Percentiles rank a stretch among this genome's conserved stretches.
phyloP scores from a whole-genome alignment of 2,797 vertebrate species.

The Oophaga sylvatica region DNA sequence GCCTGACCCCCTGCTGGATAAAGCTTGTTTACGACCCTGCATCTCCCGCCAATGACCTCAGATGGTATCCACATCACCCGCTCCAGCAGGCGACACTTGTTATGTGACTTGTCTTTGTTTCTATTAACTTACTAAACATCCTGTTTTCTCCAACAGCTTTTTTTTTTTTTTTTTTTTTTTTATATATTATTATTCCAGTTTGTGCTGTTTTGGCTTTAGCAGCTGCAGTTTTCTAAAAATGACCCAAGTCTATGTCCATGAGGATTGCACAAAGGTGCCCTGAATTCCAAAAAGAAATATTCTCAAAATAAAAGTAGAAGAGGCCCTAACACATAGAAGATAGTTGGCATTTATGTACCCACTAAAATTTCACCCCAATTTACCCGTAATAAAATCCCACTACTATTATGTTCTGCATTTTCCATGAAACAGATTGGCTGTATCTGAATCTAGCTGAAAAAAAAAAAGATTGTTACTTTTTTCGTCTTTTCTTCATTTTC shows the following conservation, averaged over 20 bases:
- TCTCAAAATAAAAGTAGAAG: background rate
- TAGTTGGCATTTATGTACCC: background rate
- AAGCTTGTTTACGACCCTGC: background rate
- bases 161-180: constrained; percentile 3
- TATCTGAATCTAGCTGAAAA: no score
- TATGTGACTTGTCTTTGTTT: constrained; percentile 43
- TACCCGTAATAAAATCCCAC: no score
- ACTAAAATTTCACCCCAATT: background rate
- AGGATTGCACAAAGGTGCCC: background rate
- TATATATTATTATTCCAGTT: constrained; percentile 10
- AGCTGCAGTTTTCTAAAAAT: constrained; percentile 11
- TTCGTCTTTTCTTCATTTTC: no score
- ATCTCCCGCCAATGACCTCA: background rate
- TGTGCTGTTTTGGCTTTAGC: background rate
- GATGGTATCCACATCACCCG: constrained; percentile 10
- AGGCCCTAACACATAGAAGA: background rate
- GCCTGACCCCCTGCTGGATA: background rate
- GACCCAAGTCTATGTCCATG: background rate
- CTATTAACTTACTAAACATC: constrained; percentile 49
- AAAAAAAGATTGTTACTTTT: no score
- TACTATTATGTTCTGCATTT: no score
- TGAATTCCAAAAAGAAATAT: background rate
- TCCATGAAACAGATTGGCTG: no score
- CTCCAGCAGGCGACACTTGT: constrained; percentile 42
- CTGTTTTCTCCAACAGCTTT: constrained; percentile 42